Evolutionary conservation across 2,113 vertebrate genomes (phyloP), one percentile per base, ranked within the genome.

Genomic region (Todiramphus saurophagus): DNA sequence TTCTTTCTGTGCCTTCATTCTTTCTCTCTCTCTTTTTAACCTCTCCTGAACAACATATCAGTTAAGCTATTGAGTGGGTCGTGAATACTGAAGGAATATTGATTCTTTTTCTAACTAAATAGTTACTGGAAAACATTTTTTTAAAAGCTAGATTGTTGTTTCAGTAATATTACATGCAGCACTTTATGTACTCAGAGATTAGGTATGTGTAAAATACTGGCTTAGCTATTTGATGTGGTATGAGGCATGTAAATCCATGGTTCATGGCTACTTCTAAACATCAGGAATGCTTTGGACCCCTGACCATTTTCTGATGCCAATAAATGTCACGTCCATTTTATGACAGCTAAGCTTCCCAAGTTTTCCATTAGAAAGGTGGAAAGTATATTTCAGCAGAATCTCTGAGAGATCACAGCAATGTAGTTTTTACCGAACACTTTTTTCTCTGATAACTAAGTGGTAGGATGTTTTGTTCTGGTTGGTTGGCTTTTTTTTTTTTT

Each of bases 1-100:
- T 93, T 41, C 74, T 85, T 67, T 94, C 67, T 90, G 83, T 94
- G 90, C 94, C 78, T 98, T 97, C 93, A 91, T 95, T 97, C 96
- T 87, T 19, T 92, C 89, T 72, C 33, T 59, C 46, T 91, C 59
- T 43, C 48, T 87, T 67, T 93, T 96, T n/a, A 72, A 64, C 94
- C 70, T 95, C 80, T 97, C 87, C 79, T 90, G 95, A 98, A 91
- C 80, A 89, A 9, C 75, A 31, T 89, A 95, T 93, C 96, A 90
- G 62, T 92, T 83, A 92, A 96, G 48, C 63, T 97, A 94, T 79
- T 82, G 83, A 96, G 87, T 60, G 17, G 80, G 69, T 64, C 43
- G 56, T 66, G 73, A 96, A 82, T 90, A 87, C 73, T 77, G 79
- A 91, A 97, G 94, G 50, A 94, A 96, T 85, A 96, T 82, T 94